phyloP scores from a whole-genome alignment of 2,888 invertebrate species.

The Morpho achilles region DNA sequence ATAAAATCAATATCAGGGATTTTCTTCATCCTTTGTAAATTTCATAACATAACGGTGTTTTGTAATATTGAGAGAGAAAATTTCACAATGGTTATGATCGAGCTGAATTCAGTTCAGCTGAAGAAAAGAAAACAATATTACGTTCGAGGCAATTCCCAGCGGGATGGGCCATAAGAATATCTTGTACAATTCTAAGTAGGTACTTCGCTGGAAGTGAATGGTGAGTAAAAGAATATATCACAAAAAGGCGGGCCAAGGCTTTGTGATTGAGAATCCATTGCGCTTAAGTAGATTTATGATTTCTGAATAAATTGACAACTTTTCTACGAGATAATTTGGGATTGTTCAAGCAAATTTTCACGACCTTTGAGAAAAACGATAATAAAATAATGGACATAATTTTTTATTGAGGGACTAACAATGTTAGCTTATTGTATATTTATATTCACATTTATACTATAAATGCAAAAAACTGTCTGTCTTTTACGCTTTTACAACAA shows the following conservation, averaged over 20 bases:
- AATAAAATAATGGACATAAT: no score
- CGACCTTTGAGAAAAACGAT: conserved; percentile 7
- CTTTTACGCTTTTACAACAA: no score
- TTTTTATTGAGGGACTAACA: no score
- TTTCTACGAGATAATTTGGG: conserved; percentile 13
- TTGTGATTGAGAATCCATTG: conserved; percentile 24
- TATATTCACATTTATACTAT: no score
- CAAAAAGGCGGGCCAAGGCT: conserved; percentile 26
- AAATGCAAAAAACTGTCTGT: no score
- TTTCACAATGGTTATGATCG: conserved; percentile 45
- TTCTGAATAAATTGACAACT: conserved; percentile 23
- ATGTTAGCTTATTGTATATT: no score
- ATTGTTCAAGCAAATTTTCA: conserved; percentile 17
- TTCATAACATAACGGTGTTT: conserved; percentile 7
- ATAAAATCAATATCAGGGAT: neutral
- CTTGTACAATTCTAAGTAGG: conserved; percentile 28
- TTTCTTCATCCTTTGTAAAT: conserved; percentile 6
- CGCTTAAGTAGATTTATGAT: conserved; percentile 26
- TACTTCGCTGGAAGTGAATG: conserved; percentile 24
- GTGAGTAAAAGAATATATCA: conserved; percentile 27
- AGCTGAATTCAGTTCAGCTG: conserved; percentile 20
- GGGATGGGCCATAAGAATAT: conserved; percentile 27
- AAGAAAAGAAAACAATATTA: conserved; percentile 28
- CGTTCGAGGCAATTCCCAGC: conserved; percentile 25
- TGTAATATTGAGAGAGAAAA: conserved; percentile 12